These are phyloP conservation scores for Phalloptychus januarius DNA, from an alignment of 2,797 vertebrate genomes.

Conservation along the genomic window DNA sequence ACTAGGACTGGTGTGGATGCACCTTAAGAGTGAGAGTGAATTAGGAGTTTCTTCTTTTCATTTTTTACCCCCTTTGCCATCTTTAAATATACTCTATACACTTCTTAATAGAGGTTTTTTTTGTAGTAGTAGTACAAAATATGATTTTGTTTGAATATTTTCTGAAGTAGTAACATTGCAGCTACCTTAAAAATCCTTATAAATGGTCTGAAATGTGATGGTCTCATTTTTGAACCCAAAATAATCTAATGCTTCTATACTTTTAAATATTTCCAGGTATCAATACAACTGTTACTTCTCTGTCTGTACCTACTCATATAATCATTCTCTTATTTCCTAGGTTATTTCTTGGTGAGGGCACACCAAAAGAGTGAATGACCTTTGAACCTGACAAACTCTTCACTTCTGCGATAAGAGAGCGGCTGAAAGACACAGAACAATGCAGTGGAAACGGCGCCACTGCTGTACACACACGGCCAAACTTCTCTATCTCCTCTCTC, in stretches of 20 bases:
- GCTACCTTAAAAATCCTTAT: background rate
- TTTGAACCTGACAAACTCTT: background rate
- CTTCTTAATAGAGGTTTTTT: background rate
- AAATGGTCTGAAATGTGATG: background rate
- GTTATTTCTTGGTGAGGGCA: background rate
- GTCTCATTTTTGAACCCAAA: background rate
- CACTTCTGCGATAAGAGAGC: conserved; percentile 19
- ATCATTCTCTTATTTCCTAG: conserved; percentile 33
- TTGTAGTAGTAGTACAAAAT: background rate
- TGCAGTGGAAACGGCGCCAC: conserved; percentile 84
- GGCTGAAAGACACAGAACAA: conserved; percentile 70
- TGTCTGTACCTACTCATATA: background rate
- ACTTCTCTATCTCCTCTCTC: conserved; percentile 84
- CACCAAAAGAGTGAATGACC: background rate
- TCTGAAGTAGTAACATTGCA: background rate
- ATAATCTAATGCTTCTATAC: background rate
- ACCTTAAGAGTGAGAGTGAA: too few relatives aligned
- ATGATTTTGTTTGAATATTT: background rate
- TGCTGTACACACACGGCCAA: conserved; percentile 87
- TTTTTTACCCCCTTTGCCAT: background rate
- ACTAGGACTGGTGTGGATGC: too few relatives aligned
- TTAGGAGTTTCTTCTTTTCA: too few relatives aligned
- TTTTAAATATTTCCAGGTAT: background rate
- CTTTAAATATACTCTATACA: background rate
- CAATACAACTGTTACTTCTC: background rate